Evolutionary conservation across 2,113 vertebrate species (phyloP).

Genomic region (Chionodraco myersi): DNA sequence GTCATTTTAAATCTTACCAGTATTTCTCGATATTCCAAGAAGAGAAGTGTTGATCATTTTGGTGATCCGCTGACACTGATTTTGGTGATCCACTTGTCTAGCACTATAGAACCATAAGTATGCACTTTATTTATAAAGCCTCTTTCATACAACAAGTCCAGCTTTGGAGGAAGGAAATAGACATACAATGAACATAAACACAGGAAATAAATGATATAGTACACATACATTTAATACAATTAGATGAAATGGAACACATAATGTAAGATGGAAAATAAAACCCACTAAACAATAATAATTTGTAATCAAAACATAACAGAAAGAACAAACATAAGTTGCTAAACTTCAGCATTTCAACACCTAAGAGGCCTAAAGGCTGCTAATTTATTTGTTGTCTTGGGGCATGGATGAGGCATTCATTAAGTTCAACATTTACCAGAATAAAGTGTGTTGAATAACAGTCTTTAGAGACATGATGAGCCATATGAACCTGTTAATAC

Average conservation of each 20-base stretch:
- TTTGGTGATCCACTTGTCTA: not conserved
- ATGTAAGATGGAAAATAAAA: too few species aligned
- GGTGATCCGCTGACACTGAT: not conserved
- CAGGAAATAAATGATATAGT: too few species aligned
- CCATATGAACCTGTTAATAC: not conserved
- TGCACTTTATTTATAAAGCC: too few species aligned
- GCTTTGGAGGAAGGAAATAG: too few species aligned
- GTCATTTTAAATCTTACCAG: not conserved
- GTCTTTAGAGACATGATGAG: slow-evolving; percentile 4
- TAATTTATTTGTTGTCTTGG: not conserved
- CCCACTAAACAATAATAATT: too few species aligned
- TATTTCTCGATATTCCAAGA: not conserved
- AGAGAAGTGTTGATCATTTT: not conserved
- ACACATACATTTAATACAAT: too few species aligned
- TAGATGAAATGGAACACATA: too few species aligned
- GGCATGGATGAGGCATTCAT: not conserved
- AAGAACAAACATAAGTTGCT: not conserved
- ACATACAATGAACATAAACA: too few species aligned
- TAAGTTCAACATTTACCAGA: not conserved
- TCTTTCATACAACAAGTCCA: too few species aligned
- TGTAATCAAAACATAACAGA: too few species aligned
- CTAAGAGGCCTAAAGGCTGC: not conserved
- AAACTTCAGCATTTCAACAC: not conserved
- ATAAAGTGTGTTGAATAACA: not conserved
- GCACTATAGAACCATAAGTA: too few species aligned